Percentiles rank a stretch among this genome's conserved stretches.
These are phyloP conservation scores for Macrostomum cliftonense DNA, from an alignment of 2,888 invertebrate genomes.

Conservation along the genomic window DNA sequence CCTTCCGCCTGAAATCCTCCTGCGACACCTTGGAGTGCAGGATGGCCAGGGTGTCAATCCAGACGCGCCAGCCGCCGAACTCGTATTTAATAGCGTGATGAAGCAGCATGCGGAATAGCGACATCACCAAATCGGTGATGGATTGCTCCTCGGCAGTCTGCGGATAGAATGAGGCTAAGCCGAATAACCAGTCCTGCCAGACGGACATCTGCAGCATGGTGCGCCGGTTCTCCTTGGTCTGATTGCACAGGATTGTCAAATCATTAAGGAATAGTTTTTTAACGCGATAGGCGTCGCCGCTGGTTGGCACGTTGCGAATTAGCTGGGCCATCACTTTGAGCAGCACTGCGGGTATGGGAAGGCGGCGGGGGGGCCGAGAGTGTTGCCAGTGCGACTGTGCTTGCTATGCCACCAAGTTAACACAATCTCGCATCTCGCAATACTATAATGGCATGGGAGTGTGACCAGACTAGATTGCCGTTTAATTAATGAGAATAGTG, in stretches of 20 bases:
- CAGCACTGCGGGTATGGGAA: slow-evolving; percentile 57
- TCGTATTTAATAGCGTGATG: slow-evolving; percentile 98
- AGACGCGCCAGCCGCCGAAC: slow-evolving; percentile 97
- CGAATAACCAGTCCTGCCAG: slow-evolving; percentile 95
- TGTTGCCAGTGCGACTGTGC: too few species aligned
- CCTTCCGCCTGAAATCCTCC: slow-evolving; percentile 89
- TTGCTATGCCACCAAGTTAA: too few species aligned
- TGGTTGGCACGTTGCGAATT: slow-evolving; percentile 84
- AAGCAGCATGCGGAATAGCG: slow-evolving; percentile 81
- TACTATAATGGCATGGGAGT: too few species aligned
- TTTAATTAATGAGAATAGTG: too few species aligned
- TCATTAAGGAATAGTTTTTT: slow-evolving; percentile 90
- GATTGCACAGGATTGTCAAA: slow-evolving; percentile 89
- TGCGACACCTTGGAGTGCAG: slow-evolving; percentile 82
- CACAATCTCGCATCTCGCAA: too few species aligned
- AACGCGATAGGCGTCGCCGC: slow-evolving; percentile 25
- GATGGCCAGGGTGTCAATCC: slow-evolving; percentile 97
- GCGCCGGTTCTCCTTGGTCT: slow-evolving; percentile 69
- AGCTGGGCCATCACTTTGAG: slow-evolving; percentile 92
- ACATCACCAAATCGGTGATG: slow-evolving; percentile 92
- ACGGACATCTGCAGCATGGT: slow-evolving; percentile 98
- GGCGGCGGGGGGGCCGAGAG: too few species aligned
- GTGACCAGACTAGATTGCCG: too few species aligned
- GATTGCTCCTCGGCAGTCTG: slow-evolving; percentile 81
- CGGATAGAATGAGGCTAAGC: slow-evolving; percentile 80